These are phyloP conservation scores for Atethmia centrago DNA, from an alignment of 2,888 invertebrate genomes.

Conservation along the genomic window DNA sequence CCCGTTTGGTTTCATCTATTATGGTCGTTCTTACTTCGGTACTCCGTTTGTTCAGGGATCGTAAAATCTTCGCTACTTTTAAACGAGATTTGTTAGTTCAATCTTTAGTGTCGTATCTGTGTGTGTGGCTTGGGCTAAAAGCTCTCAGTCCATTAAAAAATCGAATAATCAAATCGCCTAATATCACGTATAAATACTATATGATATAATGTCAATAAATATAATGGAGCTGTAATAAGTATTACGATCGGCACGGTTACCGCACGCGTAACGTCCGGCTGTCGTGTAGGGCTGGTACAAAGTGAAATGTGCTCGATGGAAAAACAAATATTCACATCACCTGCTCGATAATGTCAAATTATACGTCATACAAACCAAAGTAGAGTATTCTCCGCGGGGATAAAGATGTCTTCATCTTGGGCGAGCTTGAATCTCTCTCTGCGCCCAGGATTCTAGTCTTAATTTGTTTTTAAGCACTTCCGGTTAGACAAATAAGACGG, in stretches of 20 bases:
- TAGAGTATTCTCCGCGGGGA: not conserved
- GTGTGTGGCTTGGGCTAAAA: not conserved
- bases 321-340: not conserved
- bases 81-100: not conserved
- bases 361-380: not conserved
- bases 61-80: not conserved
- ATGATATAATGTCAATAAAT: constrained; percentile 70
- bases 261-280: constrained; percentile 75
- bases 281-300: constrained; percentile 73
- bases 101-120: not conserved
- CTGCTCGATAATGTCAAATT: not conserved
- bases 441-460: not conserved
- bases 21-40: not conserved
- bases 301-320: constrained; percentile 68
- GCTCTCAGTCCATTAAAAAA: not conserved
- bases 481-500: not conserved
- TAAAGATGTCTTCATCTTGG: not conserved
- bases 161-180: not conserved
- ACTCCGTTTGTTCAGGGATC: too few species aligned
- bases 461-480: not conserved
- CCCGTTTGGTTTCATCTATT: too few species aligned
- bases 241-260: constrained; percentile 76
- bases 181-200: constrained; percentile 28
- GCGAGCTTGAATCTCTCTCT: not conserved
- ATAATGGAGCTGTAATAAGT: constrained; percentile 70